Evolutionary conservation across 2,797 vertebrate genomes (phyloP), one percentile per base, ranked within the genome.

Genomic region (Myiothlypis chrysogaster): DNA sequence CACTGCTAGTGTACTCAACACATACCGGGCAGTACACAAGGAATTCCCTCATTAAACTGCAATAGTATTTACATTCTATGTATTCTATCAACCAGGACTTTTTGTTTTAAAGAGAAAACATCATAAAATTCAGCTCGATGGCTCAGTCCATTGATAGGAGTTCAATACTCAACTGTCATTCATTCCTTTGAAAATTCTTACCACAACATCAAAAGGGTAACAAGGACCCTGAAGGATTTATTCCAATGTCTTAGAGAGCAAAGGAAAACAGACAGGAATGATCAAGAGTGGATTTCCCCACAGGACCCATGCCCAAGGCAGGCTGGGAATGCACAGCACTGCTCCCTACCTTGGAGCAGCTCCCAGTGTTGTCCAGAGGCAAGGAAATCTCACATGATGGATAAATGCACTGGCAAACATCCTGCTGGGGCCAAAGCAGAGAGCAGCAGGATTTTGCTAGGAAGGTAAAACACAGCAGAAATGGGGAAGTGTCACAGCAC

Each of bases 291-390:
- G 68, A 47, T 78, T 56, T 87, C 22, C 46, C 16, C 2, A 4
- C 21, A 46, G 70, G 25, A 64, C 7, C 22, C 63, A 61, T 14
- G 8, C 12, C 64, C 41, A 41, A 14, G 32, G 34, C 50, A 79
- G 46, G 52, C 34, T 56, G 23, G 41, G 46, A 60, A 13, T 30
- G 49, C 87, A 41, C 3, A 7, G 49, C 59, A 37, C 14, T 6
- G 1, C 63, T 63, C 8, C 0, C 30, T 22, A 18, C 19, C 18
- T 23, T 0, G 0, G 39, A 30, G 56, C 37, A 41, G 43, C 32
- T 46, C 43, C n/a, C 1, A 0, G 12, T 0, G 0, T 0, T 12
- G 4, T 9, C 21, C 81, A 65, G 68, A 25, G 59, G 46, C 27
- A 27, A 22, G 10, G 34, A n/a, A 22, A 47, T 10, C 44, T 35